Evolutionary conservation across 2,113 vertebrate genomes (phyloP), one percentile per base, ranked within the genome.

Genomic region (Elephantulus edwardii): DNA sequence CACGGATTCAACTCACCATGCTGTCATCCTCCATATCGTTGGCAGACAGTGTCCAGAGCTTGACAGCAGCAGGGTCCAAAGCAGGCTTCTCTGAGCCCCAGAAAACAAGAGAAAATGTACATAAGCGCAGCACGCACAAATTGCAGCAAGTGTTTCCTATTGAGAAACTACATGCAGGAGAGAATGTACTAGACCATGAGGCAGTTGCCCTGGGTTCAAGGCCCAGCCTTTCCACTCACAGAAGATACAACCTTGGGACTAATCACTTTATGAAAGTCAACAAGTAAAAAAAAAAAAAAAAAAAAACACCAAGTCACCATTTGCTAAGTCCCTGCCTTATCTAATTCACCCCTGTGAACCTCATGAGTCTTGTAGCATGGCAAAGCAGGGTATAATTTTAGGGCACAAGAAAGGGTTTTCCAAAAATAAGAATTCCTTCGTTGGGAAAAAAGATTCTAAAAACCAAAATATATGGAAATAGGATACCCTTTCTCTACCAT

Each of bases 21-120:
- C 98, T 98, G 0, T 99, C 98, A 1, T 99, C 99, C 3, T 98
- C 95, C 96, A 99, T 99, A 93, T 99, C 99, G 2, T 88, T 98
- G 90, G 98, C 98, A 26, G 99, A 99, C 14, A 99, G 98, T 0
- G 98, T 99, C 99, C 99, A 99, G 93, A 98, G 97, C 92, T 98
- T 98, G 62, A 97, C 98, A 6, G 98, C 88, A 11, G 96, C 96
- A 64, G 98, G 98, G 94, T 99, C 99, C 94, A 99, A 97, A 35
- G 97, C 94, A 6, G 98, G 98, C 95, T 99, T 99, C 95, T 95
- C 98, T 98, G 94, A 74, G 82, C 77, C 22, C 82, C 83, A 93
- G 70, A 83, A 19, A 85, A 40, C 70, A 86, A 90, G 46, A 70
- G 86, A 94, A 30, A 77, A 28, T 90, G 58, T 89, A 60, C 30